Evolutionary conservation across 64 coral and sea anemone genomes (phyloP).

Genomic region (Catalaphyllia jardinei): DNA sequence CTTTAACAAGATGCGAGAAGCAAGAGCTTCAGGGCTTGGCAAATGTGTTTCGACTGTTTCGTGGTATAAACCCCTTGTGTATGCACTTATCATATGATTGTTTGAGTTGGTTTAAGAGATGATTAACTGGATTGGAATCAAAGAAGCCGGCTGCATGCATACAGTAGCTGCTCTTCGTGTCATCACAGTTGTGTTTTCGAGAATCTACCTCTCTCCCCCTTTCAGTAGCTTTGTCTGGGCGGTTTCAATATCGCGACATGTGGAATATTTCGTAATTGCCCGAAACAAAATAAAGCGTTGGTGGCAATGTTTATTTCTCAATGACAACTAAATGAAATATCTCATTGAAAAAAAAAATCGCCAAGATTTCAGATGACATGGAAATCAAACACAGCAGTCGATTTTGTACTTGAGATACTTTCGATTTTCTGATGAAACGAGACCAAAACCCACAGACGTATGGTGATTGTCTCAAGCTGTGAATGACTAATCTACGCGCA

Average conservation of each 20-base stretch:
- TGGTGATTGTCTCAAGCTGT: conserved; percentile 27
- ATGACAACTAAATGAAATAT: background rate
- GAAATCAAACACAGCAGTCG: conserved; percentile 1
- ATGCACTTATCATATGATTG: background rate
- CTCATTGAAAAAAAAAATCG: background rate
- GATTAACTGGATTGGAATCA: conserved; percentile 3
- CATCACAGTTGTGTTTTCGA: background rate
- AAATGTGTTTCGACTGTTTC: background rate
- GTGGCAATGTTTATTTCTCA: background rate
- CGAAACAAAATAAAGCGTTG: background rate
- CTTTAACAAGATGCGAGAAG: background rate
- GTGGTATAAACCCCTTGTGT: background rate
- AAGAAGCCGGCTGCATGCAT: background rate
- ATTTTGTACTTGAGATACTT: background rate
- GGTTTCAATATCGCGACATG: background rate
- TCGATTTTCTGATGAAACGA: background rate
- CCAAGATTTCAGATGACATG: background rate
- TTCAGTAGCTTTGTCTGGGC: background rate
- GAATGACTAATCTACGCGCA: conserved; percentile 30
- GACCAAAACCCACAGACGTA: background rate
- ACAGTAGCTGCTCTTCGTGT: background rate
- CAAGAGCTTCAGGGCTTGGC: background rate
- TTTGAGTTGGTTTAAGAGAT: conserved; percentile 17
- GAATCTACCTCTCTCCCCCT: background rate
- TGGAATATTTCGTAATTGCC: background rate